Base-by-base conservation (phyloP, 2,113 vertebrate genomes). In the Orcinus orca region DNA sequence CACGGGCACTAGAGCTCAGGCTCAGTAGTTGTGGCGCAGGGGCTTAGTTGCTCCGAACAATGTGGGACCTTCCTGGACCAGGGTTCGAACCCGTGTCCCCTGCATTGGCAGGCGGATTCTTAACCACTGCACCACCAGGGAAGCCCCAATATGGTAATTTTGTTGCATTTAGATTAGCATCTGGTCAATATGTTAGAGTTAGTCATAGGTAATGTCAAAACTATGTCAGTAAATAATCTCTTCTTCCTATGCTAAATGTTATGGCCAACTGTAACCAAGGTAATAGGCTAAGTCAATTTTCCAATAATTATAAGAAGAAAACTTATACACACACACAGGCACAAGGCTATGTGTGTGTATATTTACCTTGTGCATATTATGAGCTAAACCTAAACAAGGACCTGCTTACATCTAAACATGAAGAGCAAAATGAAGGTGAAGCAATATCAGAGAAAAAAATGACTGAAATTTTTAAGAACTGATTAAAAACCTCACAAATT, bases 141-240 rank as follows among this genome's bases (percentile, higher is more conserved):
- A 53, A 15, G 50, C 50, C 50, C 15, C 50, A 29, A 62, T 8
- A 74, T 38, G 26, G 13, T 77, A 76, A 90, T 86, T 73, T 94
- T 50, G n/a, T 79, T 63, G 20, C 55, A 71, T 77, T 95, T 92
- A 77, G 9, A 74, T 77, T 84, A 76, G 92, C 58, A 96, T 83
- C 85, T 95, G 38, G 2, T 74, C 47, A 93, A 31, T 15, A 87
- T 33, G 10, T 62, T 62, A 84, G n/a, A 67, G 18, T 8, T 18
- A 84, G 8, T n/a, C 44, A 77, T 8, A 62, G 3, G 58, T 20
- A 90, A 68, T 70, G 38, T 85, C 33, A 90, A 89, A 79, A 90
- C 11, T 31, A 44, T 13, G 15, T 15, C 36, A 79, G 15, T 58
- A 79, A 71, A 26, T 20, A 31, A 26, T 47, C 31, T 93, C 17